These are phyloP conservation scores for Melanocharis versteri DNA, from an alignment of 2,113 vertebrate genomes.

Conservation along the genomic window DNA sequence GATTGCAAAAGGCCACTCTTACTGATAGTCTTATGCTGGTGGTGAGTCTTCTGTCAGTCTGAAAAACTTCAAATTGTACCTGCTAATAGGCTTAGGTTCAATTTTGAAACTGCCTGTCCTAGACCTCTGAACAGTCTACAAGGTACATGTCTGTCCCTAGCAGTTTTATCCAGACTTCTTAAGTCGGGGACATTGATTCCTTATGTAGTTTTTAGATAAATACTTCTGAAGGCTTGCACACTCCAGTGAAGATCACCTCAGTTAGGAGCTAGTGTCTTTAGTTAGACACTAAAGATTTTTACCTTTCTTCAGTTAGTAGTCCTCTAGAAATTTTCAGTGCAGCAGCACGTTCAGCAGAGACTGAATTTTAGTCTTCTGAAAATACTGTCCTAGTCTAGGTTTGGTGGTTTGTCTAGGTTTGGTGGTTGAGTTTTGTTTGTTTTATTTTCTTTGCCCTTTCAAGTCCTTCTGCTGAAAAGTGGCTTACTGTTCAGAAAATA, in stretches of 20 bases:
- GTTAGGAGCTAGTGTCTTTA: neutral
- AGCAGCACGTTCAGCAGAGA: neutral
- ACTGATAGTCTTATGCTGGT: neutral
- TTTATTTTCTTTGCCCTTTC: neutral
- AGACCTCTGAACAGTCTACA: neutral
- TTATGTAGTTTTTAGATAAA: neutral
- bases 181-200: neutral
- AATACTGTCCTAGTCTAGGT: neutral
- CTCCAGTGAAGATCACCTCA: neutral
- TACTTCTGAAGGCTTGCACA: neutral
- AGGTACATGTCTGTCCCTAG: neutral
- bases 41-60: neutral
- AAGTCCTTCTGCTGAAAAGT: neutral
- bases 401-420: neutral
- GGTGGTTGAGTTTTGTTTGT: neutral
- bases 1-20: neutral
- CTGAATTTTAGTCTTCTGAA: neutral
- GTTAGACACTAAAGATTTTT: neutral
- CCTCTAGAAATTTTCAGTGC: neutral
- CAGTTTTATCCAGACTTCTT: neutral
- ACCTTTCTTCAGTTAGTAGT: neutral
- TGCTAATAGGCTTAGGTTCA: neutral
- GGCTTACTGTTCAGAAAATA: neutral
- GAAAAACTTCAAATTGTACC: neutral
- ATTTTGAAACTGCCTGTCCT: neutral